These are phyloP conservation scores for Actinernus sp. DNA, from an alignment of 92 coral and sea anemone genomes.

Conservation along the genomic window DNA sequence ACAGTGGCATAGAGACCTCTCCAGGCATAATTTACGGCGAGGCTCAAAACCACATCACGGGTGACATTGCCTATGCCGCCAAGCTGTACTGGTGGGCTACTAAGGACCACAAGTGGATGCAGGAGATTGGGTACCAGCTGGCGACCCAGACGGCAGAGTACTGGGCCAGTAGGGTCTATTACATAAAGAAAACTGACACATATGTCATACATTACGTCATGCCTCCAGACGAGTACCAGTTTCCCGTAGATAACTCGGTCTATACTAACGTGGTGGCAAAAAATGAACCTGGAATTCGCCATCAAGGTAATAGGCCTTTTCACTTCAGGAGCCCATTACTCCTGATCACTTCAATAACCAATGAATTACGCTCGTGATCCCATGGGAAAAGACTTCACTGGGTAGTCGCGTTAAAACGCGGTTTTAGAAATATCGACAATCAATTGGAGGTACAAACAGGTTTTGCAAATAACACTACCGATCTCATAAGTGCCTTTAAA, in stretches of 20 bases:
- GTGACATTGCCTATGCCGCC: constrained; percentile 89
- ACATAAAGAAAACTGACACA: constrained; percentile 33
- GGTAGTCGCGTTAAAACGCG: too few relatives aligned
- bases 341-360: too few relatives aligned
- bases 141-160: constrained; percentile 83
- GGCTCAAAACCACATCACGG: constrained; percentile 76
- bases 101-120: constrained; percentile 73
- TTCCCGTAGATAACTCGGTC: constrained; percentile 84
- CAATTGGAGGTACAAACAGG: too few relatives aligned
- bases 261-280: constrained; percentile 88
- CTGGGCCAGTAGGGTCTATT: constrained; percentile 87
- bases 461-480: too few relatives aligned
- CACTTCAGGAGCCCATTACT: too few relatives aligned
- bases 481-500: too few relatives aligned
- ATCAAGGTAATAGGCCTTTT: constrained; percentile 27
- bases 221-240: constrained; percentile 93
- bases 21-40: constrained; percentile 81
- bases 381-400: too few relatives aligned
- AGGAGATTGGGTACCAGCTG: constrained; percentile 70
- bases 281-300: constrained; percentile 78
- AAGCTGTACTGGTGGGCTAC: constrained; percentile 83
- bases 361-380: too few relatives aligned
- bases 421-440: too few relatives aligned
- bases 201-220: constrained; percentile 83
- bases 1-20: constrained; percentile 83